Conservation (phyloP, 2,113 vertebrate species). For the Grammomys surdaster region DNA sequence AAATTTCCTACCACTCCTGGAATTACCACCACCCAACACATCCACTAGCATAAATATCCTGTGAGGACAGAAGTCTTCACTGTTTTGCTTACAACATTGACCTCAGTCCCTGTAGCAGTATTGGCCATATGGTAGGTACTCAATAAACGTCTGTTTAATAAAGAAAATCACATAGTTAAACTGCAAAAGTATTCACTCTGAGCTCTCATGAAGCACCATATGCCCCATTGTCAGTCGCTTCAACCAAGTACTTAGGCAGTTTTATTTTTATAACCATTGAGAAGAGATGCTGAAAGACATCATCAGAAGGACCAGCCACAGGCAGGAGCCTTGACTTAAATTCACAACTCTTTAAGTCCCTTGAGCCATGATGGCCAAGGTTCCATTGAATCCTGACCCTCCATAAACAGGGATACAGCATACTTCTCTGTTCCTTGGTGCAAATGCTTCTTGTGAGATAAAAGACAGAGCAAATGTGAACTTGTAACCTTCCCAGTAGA, state of each 20-base stretch:
- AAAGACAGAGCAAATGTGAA: constrained; percentile 63
- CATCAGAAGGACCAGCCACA: not conserved
- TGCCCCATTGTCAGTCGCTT: constrained; percentile 4
- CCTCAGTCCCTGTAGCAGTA: not conserved
- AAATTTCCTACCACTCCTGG: not conserved
- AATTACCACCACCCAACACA: not conserved
- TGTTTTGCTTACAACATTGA: not conserved
- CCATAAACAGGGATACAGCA: not conserved
- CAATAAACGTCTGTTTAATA: not conserved
- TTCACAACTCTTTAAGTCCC: not conserved
- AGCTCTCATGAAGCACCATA: not conserved
- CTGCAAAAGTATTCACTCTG: not conserved
- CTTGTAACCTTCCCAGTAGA: constrained; percentile 57
- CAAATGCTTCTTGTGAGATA: not conserved
- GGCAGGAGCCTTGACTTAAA: not conserved
- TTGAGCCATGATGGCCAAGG: not conserved
- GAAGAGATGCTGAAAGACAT: not conserved
- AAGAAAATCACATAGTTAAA: not conserved
- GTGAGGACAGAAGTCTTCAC: not conserved
- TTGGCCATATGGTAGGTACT: not conserved
- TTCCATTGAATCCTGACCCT: not conserved
- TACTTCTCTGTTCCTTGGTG: not conserved
- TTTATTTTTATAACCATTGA: not conserved
- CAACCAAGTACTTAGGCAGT: constrained; percentile 12
- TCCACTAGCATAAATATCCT: not conserved